Base-by-base conservation (phyloP, 2,888 invertebrate species). In the Hedychridium roseum region DNA sequence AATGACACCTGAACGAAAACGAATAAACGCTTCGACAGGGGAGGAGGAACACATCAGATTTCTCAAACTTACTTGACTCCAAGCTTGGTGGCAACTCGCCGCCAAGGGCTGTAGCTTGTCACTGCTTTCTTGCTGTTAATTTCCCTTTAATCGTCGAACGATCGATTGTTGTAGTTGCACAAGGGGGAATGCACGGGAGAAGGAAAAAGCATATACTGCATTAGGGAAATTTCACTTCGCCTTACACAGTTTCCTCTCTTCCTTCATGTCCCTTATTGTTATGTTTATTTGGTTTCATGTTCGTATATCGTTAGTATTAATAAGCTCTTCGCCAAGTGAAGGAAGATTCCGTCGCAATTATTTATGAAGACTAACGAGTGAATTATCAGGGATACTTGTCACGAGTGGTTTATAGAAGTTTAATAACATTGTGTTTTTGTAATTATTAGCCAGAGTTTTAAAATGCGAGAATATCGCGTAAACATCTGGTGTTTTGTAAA, bases 41-140 rank as follows among this genome's bases (percentile, higher is more conserved):
- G 62, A 76, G 78, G 75, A 73, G 80, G 81, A 66, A 71, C 68
- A 71, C 71, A 75, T 70, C 69, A 71, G 73, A 71, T 66, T 70
- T 71, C 66, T 68, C 69, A 70, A 80, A 92, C 93, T 92, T 92
- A 93, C 92, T 92, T 92, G 84, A 94, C 92, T 88, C 93, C 92
- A 80, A 93, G 90, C 83, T 92, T 93, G 83, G 91, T 92, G 81
- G 93, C 93, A 82, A 93, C 93, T 83, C 92, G 89, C 79, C 92
- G 90, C 93, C 93, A 94, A 84, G 92, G 93, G 80, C 90, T 91
- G 86, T 90, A 90, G 87, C 90, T 89, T 80, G 87, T 85, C 75
- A 85, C 81, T 77, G 84, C 80, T 83, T 85, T 82, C 82, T 84
- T 86, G 85, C 85, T 87, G 88, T 85, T 87, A 73, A 71, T 74